Percentiles rank a stretch among this genome's conserved stretches.
Evolutionary conservation across 2,888 invertebrate species (phyloP).

Genomic region (Archaeoteleia sp.): DNA sequence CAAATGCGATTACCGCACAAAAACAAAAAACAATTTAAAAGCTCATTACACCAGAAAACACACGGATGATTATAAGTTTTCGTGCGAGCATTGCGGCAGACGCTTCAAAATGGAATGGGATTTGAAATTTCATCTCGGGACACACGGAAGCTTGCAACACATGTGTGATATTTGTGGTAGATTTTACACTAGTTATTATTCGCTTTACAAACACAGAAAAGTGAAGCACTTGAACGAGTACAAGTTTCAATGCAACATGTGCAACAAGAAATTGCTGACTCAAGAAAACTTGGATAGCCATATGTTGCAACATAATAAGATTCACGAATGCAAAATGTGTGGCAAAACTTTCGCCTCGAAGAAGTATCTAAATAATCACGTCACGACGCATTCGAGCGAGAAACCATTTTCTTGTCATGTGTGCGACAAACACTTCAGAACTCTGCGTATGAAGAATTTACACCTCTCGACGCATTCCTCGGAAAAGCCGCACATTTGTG

Average conservation of each 20-base stretch:
- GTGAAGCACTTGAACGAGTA: constrained; percentile 65
- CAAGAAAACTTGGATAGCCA: constrained; percentile 62
- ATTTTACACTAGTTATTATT: constrained; percentile 65
- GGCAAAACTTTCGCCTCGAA: constrained; percentile 65
- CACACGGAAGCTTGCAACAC: constrained; percentile 58
- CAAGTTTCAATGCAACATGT: constrained; percentile 62
- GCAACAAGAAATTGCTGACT: constrained; percentile 63
- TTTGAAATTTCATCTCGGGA: constrained; percentile 65
- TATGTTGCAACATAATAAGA: constrained; percentile 60
- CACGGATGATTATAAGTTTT: constrained; percentile 62
- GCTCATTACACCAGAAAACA: constrained; percentile 61
- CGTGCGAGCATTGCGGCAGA: constrained; percentile 63
- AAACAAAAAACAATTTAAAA: constrained; percentile 61
- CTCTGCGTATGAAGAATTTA: constrained; percentile 58
- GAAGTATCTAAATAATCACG: constrained; percentile 63
- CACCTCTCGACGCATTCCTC: constrained; percentile 59
- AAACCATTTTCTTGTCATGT: constrained; percentile 64
- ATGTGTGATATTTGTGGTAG: constrained; percentile 68
- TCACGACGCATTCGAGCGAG: constrained; percentile 59
- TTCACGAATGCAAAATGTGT: constrained; percentile 64
- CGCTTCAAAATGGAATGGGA: constrained; percentile 67
- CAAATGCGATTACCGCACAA: constrained; percentile 63
- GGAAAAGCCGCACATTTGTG: constrained; percentile 59
- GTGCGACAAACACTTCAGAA: constrained; percentile 63
- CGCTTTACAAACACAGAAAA: constrained; percentile 63